Evolutionary conservation across 2,797 vertebrate genomes (phyloP).

Genomic region (Xerus rutilus): DNA sequence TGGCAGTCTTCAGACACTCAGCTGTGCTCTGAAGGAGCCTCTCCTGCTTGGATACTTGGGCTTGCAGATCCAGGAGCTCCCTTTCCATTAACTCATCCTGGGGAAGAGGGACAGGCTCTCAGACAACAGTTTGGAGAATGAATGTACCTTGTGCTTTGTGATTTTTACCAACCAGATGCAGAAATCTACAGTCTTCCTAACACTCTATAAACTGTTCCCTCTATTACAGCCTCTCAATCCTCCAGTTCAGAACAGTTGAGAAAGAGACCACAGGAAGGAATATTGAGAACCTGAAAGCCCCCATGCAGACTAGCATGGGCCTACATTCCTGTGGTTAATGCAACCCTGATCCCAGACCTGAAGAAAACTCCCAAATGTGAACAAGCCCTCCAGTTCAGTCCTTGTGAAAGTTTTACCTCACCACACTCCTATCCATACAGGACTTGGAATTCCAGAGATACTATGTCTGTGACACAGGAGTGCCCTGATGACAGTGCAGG

Average conservation of each 20-base stretch:
- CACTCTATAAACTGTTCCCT: background rate
- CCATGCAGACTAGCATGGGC: background rate
- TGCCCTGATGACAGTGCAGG: too few species aligned
- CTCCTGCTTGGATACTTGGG: constrained; percentile 90
- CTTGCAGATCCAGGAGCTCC: constrained; percentile 90
- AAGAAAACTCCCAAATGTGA: background rate
- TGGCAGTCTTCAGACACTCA: constrained; percentile 88
- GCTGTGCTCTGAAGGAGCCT: constrained; percentile 88
- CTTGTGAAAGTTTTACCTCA: too few species aligned
- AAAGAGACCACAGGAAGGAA: background rate
- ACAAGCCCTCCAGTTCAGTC: background rate
- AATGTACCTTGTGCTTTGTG: background rate
- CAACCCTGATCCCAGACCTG: background rate
- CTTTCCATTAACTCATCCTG: constrained; percentile 89
- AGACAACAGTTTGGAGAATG: background rate
- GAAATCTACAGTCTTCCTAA: background rate
- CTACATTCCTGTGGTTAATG: rapidly evolving
- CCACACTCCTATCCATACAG: too few species aligned
- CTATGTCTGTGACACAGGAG: background rate
- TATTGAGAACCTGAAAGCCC: background rate
- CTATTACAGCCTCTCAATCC: background rate
- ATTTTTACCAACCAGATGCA: background rate
- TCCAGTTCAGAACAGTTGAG: background rate
- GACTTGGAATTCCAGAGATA: background rate
- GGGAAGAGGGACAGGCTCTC: rapidly evolving